A percentile compares a stretch with the other conserved stretches of the same genome.
Conservation (phyloP, 2,113 vertebrate genomes). For the Scomber colias region DNA sequence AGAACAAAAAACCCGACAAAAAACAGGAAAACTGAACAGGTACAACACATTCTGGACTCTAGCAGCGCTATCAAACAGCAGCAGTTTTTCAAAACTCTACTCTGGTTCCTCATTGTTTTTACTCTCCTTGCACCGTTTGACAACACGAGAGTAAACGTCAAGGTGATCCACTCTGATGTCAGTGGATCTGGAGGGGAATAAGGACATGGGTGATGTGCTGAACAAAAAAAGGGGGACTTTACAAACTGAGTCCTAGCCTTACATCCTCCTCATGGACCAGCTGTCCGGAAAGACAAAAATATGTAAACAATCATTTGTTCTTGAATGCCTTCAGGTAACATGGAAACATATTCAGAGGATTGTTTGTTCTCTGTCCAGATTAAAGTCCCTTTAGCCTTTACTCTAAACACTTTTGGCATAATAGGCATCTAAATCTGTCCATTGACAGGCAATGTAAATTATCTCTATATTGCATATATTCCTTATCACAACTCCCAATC, state of each 20-base stretch:
- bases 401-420: conserved; percentile 55
- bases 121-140: background rate
- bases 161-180: background rate
- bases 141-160: background rate
- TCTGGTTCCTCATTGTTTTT: background rate
- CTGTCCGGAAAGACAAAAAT: conserved; percentile 51
- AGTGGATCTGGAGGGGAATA: background rate
- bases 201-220: background rate
- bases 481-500: conserved; percentile 18
- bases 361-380: conserved; percentile 43
- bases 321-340: conserved; percentile 64
- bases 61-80: conserved; percentile 32
- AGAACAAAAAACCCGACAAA: background rate
- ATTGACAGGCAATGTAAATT: conserved; percentile 39
- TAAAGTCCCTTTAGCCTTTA: conserved; percentile 48
- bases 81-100: conserved; percentile 20
- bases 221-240: conserved; percentile 19
- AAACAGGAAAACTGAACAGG: conserved; percentile 11
- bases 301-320: conserved; percentile 75
- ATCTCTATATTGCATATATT: conserved; percentile 66
- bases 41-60: conserved; percentile 13
- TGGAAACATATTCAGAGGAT: conserved; percentile 26
- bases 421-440: conserved; percentile 35
- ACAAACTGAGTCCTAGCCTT: conserved; percentile 2
- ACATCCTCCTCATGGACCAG: conserved; percentile 35